These are phyloP conservation scores for Drosophila atroscutellata DNA, from an alignment of 2,888 invertebrate genomes.

Conservation along the genomic window DNA sequence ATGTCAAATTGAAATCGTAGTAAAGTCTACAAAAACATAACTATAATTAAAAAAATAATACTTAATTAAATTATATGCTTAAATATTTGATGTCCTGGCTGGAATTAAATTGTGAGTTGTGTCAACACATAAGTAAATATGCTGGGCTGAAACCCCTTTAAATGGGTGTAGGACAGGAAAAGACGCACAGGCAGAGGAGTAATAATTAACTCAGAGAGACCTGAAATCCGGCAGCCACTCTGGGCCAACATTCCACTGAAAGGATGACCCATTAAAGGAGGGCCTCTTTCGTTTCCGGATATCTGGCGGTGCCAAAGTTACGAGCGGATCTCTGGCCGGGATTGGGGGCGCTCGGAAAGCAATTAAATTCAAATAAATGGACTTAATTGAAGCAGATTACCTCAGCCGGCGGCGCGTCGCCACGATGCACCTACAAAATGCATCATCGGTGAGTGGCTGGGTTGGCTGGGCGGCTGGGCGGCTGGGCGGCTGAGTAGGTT, in stretches of 20 bases:
- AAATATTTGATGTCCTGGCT: not conserved
- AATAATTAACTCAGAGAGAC: not conserved
- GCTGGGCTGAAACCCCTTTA: not conserved
- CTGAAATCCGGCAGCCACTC: not conserved
- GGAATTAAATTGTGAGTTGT: not conserved
- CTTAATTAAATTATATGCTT: not conserved
- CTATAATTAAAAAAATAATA: not conserved
- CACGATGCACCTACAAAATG: constrained; percentile 24
- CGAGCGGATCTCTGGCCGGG: constrained; percentile 29
- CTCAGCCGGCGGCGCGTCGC: constrained; percentile 52
- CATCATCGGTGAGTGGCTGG: constrained; percentile 15
- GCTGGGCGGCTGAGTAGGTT: not conserved
- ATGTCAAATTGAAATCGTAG: no score
- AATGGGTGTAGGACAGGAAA: no score
- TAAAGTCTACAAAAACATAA: not conserved
- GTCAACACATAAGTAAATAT: not conserved
- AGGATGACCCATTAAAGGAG: not conserved
- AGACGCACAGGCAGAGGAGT: not conserved
- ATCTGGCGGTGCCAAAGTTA: constrained; percentile 18
- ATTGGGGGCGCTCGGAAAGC: constrained; percentile 55
- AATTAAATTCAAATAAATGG: constrained; percentile 79
- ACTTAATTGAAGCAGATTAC: constrained; percentile 79
- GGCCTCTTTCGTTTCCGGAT: not conserved
- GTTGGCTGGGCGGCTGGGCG: not conserved
- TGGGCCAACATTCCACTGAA: not conserved